These are phyloP conservation scores for western clawed frog (Xenopus tropicalis) DNA, from an alignment of 2,113 vertebrate genomes.

Conservation along the genomic window UCB_Xtro_10.0 CM004450.2:38452001-38452500, in stretches of 20 bases:
- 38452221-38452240: too few relatives aligned
- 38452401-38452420: background rate
- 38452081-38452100: too few relatives aligned
- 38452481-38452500: background rate
- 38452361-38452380: conserved; percentile 87
- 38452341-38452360: conserved; percentile 89
- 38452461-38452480: too few relatives aligned
- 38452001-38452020: conserved; percentile 89
- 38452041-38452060: conserved; percentile 75
- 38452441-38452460: too few relatives aligned
- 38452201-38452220: too few relatives aligned
- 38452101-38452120: too few relatives aligned
- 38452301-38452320: conserved; percentile 90
- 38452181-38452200: too few relatives aligned
- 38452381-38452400: conserved; percentile 63
- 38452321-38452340: conserved; percentile 97
- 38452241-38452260: too few relatives aligned
- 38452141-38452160: too few relatives aligned
- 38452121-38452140: too few relatives aligned
- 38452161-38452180: too few relatives aligned
- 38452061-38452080: too few relatives aligned
- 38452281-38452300: conserved; percentile 77
- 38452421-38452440: background rate
- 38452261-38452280: background rate
- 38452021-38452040: conserved; percentile 90